phyloP scores from a whole-genome alignment of 1,140 invertebrate genomes.

The Danaus plexippus region DNA sequence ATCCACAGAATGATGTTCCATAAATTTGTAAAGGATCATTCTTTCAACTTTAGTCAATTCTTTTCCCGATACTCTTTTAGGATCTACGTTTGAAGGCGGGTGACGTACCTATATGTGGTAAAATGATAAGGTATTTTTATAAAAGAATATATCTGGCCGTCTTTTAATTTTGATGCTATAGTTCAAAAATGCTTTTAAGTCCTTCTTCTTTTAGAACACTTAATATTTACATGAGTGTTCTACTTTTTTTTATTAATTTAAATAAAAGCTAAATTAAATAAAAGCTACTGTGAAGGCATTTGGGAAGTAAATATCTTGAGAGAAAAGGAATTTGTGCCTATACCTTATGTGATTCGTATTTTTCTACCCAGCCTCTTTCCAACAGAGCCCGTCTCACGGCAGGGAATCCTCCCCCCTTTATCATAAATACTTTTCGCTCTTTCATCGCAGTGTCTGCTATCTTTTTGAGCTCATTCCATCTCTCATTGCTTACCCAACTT shows the following conservation, averaged over 20 bases:
- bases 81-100: conserved; percentile 67
- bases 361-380: conserved; percentile 77
- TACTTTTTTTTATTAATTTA: too few relatives aligned
- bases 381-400: conserved; percentile 71
- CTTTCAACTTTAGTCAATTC: conserved; percentile 65
- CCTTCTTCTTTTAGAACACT: too few relatives aligned
- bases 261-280: too few relatives aligned
- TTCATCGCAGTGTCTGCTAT: conserved; percentile 64
- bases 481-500: conserved; percentile 60
- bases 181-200: too few relatives aligned
- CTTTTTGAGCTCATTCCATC: conserved; percentile 69
- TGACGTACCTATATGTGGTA: conserved; percentile 44
- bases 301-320: too few relatives aligned
- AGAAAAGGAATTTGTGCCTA: too few relatives aligned
- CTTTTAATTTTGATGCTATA: too few relatives aligned
- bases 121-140: too few relatives aligned
- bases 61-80: conserved; percentile 57
- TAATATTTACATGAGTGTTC: too few relatives aligned
- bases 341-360: conserved; percentile 73
- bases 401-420: conserved; percentile 70
- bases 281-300: too few relatives aligned
- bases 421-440: conserved; percentile 68
- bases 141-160: too few relatives aligned
- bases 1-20: conserved; percentile 82
- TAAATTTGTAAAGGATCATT: conserved; percentile 76